Base-by-base conservation (phyloP, 2,113 vertebrate species). In the Xiphorhynchus elegans region DNA sequence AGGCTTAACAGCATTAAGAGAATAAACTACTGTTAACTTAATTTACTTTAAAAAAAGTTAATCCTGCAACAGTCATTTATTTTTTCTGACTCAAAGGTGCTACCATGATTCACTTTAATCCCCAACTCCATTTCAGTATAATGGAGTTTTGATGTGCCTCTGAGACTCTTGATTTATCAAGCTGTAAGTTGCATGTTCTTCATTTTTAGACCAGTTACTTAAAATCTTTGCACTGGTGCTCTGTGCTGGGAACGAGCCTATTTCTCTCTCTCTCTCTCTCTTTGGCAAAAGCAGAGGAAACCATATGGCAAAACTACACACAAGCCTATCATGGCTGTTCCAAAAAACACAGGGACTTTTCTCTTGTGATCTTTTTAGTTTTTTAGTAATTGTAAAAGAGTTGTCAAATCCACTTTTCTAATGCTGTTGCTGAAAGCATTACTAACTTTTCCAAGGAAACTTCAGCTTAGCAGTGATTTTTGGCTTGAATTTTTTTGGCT, bases 21-120 rank as follows among this genome's bases (percentile, higher is more conserved):
- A 93, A 95, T 74, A 73, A 83, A 90, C 92, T 86, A 92, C 21
- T 93, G 78, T 88, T 88, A 93, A 96, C 52, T 92, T 85, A 46
- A 95, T 96, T 95, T 93, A 70, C 60, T 88, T 76, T 35, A 60
- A 58, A 80, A 92, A 79, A 87, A 63, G 42, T 94, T 88, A 94
- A 93, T 94, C 80, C 69, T 94, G 40, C 52, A 94, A 13, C 53
- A 89, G 46, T 74, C 13, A 89, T 93, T 90, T 92, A 47, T 93
- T 82, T 84, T 93, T 96, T 87, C 83, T 67, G 49, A 82, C 86
- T 92, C 60, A 75, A 46, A 93, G 67, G 79, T 94, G 80, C 37
- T 89, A n/a, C 88, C 60, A 35, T 72, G 80, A 93, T 89, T 90
- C 83, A 89, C 76, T 90, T 96, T 75, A 3, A 1, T 26, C 72